Conservation (phyloP, 2,113 vertebrate genomes). For the Cavia porcellus region DNA sequence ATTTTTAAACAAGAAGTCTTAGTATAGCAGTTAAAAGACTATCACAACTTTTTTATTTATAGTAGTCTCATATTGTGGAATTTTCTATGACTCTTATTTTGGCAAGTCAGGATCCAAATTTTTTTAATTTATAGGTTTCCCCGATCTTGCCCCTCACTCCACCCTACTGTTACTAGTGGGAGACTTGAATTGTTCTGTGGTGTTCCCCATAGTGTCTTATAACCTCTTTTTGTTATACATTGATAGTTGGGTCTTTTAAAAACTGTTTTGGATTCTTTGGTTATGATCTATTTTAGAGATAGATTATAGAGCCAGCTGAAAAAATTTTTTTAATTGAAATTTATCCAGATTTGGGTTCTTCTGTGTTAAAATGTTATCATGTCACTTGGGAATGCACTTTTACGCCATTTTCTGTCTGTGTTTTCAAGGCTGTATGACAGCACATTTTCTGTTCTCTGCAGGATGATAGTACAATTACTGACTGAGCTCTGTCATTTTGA, state of each 20-base stretch:
- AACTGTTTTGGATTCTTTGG: not conserved
- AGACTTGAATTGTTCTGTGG: not conserved
- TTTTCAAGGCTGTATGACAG: not conserved
- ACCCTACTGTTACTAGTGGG: not conserved
- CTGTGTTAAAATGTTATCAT: not conserved
- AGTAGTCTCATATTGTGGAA: not conserved
- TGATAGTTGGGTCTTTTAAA: not conserved
- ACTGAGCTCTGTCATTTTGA: not conserved
- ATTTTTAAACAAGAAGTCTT: not conserved
- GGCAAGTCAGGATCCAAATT: not conserved
- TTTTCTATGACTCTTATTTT: not conserved
- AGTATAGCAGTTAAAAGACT: not conserved
- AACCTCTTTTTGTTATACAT: not conserved
- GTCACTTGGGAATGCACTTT: not conserved
- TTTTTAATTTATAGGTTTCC: not conserved
- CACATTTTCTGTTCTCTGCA: not conserved
- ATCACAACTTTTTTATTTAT: not conserved
- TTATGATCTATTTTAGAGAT: not conserved
- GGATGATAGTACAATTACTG: no score
- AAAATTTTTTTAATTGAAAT: not conserved
- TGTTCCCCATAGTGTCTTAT: not conserved
- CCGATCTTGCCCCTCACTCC: not conserved
- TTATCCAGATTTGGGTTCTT: not conserved
- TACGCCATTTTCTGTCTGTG: not conserved
- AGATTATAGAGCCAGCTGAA: not conserved